Percentiles rank a stretch among this genome's conserved stretches.
Conservation (phyloP, 2,888 invertebrate genomes). For the Apamea anceps region DNA sequence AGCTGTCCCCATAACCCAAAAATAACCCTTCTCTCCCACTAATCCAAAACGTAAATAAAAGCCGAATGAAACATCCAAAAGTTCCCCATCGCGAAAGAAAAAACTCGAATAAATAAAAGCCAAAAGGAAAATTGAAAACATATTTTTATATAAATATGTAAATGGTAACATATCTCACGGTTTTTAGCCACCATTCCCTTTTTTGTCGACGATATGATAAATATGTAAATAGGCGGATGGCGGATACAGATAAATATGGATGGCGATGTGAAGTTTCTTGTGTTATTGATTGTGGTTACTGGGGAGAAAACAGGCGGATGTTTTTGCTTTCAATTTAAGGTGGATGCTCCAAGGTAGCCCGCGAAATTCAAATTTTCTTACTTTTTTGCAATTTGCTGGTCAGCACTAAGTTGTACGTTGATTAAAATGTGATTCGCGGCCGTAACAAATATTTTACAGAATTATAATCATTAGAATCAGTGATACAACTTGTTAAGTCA, state of each 20-base stretch:
- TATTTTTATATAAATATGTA: slow-evolving; percentile 69
- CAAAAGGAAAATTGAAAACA: slow-evolving; percentile 67
- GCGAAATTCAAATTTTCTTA: no score
- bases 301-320: not conserved
- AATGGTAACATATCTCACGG: slow-evolving; percentile 66
- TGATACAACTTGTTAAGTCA: no score
- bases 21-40: slow-evolving; percentile 8
- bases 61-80: slow-evolving; percentile 17
- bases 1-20: slow-evolving; percentile 14
- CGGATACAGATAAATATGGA: slow-evolving; percentile 55
- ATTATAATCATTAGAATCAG: no score
- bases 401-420: no score
- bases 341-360: no score
- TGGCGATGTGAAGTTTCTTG: slow-evolving; percentile 41
- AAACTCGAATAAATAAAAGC: slow-evolving; percentile 62
- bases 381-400: no score
- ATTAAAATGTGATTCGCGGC: no score
- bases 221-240: slow-evolving; percentile 67
- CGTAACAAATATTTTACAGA: no score
- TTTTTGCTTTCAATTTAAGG: not conserved
- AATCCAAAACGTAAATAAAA: slow-evolving; percentile 14
- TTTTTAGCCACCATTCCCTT: slow-evolving; percentile 60
- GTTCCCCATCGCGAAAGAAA: slow-evolving; percentile 23
- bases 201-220: slow-evolving; percentile 63
- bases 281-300: slow-evolving; percentile 56